Conservation (phyloP, 1,140 invertebrate species). For the Thaumatotibia leucotreta region DNA sequence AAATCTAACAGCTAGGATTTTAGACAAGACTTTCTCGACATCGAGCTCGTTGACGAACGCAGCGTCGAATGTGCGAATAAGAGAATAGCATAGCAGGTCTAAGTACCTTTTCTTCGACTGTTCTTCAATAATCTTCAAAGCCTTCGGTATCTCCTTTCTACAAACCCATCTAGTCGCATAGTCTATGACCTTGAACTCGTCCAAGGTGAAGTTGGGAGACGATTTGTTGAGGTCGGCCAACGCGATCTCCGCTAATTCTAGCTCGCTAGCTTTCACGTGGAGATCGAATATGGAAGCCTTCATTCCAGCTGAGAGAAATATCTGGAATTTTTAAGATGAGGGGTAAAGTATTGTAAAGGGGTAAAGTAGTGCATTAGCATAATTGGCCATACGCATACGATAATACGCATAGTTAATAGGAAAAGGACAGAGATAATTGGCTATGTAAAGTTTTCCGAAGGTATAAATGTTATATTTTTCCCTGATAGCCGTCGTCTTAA, state of each 20-base stretch:
- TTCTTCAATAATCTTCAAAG: constrained; percentile 66
- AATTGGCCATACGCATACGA: no score
- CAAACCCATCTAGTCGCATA: constrained; percentile 75
- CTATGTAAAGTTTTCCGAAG: no score
- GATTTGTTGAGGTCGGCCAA: constrained; percentile 66
- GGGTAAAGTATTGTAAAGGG: no score
- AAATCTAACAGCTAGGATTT: no score
- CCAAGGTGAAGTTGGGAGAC: constrained; percentile 70
- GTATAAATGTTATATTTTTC: no score
- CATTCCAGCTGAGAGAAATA: constrained; percentile 76
- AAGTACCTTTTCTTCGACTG: constrained; percentile 54
- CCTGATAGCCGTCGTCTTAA: no score
- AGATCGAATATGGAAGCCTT: constrained; percentile 74
- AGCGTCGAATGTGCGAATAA: no score
- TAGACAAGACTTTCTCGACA: no score
- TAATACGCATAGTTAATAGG: no score
- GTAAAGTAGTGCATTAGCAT: no score
- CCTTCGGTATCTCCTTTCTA: constrained; percentile 62
- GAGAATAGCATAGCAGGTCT: not conserved
- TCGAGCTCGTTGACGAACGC: no score
- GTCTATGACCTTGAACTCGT: constrained; percentile 77
- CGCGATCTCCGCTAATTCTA: constrained; percentile 66
- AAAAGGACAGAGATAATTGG: no score
- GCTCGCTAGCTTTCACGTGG: constrained; percentile 67
- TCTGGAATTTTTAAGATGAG: constrained; percentile 32